Conservation (phyloP, 2,888 invertebrate species). For the Eurois occulta region DNA sequence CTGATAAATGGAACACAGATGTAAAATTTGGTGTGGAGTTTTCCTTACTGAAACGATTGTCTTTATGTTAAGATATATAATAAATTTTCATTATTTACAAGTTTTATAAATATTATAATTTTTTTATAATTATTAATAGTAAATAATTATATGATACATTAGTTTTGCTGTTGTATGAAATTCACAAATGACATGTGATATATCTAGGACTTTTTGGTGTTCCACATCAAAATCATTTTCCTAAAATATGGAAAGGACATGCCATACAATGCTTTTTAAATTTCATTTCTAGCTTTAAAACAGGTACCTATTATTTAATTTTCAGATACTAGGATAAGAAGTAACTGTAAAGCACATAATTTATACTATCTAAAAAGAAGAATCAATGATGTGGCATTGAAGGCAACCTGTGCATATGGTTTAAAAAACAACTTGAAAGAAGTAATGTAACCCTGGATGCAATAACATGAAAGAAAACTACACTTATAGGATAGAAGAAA, state of each 20-base stretch:
- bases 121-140: slow-evolving; percentile 8
- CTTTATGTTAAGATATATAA: slow-evolving; percentile 17
- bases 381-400: slow-evolving; percentile 4
- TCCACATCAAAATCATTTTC: not conserved
- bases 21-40: not conserved
- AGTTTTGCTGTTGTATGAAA: not conserved
- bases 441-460: not conserved
- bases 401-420: not conserved
- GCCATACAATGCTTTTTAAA: not conserved
- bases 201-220: not conserved
- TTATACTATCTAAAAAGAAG: slow-evolving; percentile 1
- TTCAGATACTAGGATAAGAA: slow-evolving; percentile 26
- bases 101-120: no score
- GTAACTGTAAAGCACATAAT: slow-evolving; percentile 1
- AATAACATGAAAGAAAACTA: not conserved
- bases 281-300: not conserved
- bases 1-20: not conserved
- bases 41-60: slow-evolving; percentile 14
- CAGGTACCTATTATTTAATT: slow-evolving; percentile 3
- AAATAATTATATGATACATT: not conserved
- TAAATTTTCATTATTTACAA: slow-evolving; percentile 40
- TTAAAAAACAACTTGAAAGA: not conserved
- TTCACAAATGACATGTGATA: not conserved
- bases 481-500: not conserved
- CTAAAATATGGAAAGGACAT: not conserved